Conservation (phyloP, 2,888 invertebrate species). For the Perdita meconis region DNA sequence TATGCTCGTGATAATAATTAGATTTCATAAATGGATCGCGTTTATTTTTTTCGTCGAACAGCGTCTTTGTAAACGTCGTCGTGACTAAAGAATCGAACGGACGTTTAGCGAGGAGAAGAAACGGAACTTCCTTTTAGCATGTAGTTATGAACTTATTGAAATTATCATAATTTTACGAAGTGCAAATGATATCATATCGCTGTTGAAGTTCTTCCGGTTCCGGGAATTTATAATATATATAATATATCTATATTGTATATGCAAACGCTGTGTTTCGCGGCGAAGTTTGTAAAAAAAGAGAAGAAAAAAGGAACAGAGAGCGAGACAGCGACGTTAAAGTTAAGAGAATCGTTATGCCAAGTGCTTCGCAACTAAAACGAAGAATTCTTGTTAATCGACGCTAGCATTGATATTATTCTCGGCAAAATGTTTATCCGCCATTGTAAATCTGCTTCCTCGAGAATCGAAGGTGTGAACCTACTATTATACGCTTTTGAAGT, state of each 20-base stretch:
- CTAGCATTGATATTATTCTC: slow-evolving; percentile 51
- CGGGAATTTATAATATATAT: slow-evolving; percentile 58
- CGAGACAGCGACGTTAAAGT: slow-evolving; percentile 57
- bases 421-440: slow-evolving; percentile 48
- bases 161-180: slow-evolving; percentile 60
- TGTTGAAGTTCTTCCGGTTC: slow-evolving; percentile 68
- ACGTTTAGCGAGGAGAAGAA: slow-evolving; percentile 13
- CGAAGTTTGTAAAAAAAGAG: slow-evolving; percentile 48
- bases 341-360: slow-evolving; percentile 54
- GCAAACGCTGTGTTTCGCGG: slow-evolving; percentile 53
- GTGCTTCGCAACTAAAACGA: slow-evolving; percentile 39
- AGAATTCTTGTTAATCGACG: slow-evolving; percentile 43
- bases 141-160: slow-evolving; percentile 43
- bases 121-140: slow-evolving; percentile 49
- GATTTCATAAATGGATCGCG: slow-evolving; percentile 56
- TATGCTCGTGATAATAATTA: slow-evolving; percentile 54
- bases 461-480: slow-evolving; percentile 14
- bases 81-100: slow-evolving; percentile 49
- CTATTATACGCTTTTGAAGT: slow-evolving; percentile 28
- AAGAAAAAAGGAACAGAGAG: not conserved
- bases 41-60: slow-evolving; percentile 58
- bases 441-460: slow-evolving; percentile 37
- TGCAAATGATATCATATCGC: slow-evolving; percentile 67
- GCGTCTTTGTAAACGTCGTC: slow-evolving; percentile 53
- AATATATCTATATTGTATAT: slow-evolving; percentile 59